Evolutionary conservation across 2,888 invertebrate genomes (phyloP), one percentile per base, ranked within the genome.

Genomic region (Rhabditoides inermis): DNA sequence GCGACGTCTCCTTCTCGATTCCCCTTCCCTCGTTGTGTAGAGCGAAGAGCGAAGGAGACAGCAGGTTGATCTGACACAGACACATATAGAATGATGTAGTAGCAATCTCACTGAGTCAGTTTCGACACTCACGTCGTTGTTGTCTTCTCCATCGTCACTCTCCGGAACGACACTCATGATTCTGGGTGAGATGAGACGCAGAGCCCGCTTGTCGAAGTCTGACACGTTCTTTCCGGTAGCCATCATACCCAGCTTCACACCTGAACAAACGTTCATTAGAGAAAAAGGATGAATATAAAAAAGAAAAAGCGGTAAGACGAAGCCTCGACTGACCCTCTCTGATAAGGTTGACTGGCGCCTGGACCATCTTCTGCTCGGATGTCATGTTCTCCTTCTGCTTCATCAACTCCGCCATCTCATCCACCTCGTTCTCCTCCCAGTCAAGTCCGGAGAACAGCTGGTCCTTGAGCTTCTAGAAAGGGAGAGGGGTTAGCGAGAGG

Each of bases 151-250:
- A 12, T 63, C 60, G 36, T 58, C 55, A 28, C 69, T 61, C 27
- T 73, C 72, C 1, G 70, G 69, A 26, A 67, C 58, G 35, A 72
- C 57, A 27, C 63, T 62, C 56, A 72, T 59, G 45, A 72, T 63
- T 50, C 69, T 58, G 10, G 72, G 72, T 2, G 70, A 73, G 40
- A 66, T 56, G 45, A 72, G 51, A 28, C 61, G 65, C 30, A 72
- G 44, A 25, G 61, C 73, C 49, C 69, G 71, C 26, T 71, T 57
- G 22, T 69, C 69, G 26, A 73, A 60, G 12, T 61, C 52, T 2
- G 67, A 58, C 26, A 62, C 58, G 44, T 69, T 67, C 45, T 68
- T 51, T 23, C 72, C 72, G 15, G 65, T 51, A 40, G 65, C 26
- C 42, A 59, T 52, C 55, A 69, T 60, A 36, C 72, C 72, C 20